phyloP scores from a whole-genome alignment of 2,888 invertebrate species.

The Lasioglossum pauxillum region DNA sequence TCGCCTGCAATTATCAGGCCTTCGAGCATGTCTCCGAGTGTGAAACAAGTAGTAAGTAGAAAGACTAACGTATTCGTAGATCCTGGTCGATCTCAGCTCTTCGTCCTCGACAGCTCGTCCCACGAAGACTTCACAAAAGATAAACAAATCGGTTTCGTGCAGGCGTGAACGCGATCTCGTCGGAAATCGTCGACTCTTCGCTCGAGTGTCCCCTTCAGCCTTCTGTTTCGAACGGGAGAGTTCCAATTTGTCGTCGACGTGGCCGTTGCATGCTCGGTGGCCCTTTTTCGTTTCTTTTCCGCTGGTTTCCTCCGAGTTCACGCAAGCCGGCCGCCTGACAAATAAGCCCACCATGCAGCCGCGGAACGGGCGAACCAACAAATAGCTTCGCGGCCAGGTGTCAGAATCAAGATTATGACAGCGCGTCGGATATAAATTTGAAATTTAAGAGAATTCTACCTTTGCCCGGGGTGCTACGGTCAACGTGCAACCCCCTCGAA shows the following conservation, averaged over 20 bases:
- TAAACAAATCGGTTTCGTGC: conserved; percentile 45
- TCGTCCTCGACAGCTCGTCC: not conserved
- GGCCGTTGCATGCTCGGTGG: conserved; percentile 39
- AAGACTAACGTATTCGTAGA: not conserved
- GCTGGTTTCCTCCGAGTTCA: conserved; percentile 46
- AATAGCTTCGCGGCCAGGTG: conserved; percentile 78
- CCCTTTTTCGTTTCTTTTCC: conserved; percentile 22
- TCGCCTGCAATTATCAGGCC: not conserved
- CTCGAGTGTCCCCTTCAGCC: conserved; percentile 6
- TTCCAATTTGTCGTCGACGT: conserved; percentile 58
- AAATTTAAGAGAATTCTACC: conserved; percentile 83
- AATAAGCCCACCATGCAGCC: conserved; percentile 82
- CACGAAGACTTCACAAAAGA: not conserved
- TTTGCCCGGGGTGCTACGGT: conserved; percentile 60
- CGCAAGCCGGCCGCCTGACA: conserved; percentile 74
- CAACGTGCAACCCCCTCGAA: conserved; percentile 64
- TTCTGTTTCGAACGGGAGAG: conserved; percentile 39
- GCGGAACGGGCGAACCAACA: conserved; percentile 67
- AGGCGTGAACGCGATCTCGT: conserved; percentile 34
- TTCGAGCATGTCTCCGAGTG: not conserved
- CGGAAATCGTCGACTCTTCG: conserved; percentile 22
- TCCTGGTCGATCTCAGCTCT: not conserved
- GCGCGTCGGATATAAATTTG: conserved; percentile 82
- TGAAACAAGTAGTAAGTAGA: not conserved
- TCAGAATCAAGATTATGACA: conserved; percentile 84